Base-by-base conservation (phyloP, 1,140 invertebrate species). In the Pentalonia nigronervosa region DNA sequence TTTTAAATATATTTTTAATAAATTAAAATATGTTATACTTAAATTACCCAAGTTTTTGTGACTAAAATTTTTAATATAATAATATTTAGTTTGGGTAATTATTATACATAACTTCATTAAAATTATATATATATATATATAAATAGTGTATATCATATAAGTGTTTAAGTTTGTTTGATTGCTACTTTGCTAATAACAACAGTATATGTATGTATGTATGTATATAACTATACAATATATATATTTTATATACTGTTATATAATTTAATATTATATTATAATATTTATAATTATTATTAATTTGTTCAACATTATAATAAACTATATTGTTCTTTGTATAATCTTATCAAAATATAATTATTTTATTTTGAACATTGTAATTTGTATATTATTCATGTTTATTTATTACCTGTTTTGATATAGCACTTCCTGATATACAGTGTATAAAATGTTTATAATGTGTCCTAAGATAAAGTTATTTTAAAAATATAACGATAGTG, bases 121-220 rank as follows among this genome's bases (percentile, higher is more conserved):
- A 67, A 90, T 25, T 60, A 90, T 90, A 45, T 67, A 67, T 90
- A 60, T 60, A 90, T 90, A 45, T 67, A 67, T 90, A 60, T 90
- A 45, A 67, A 6, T 60, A 60, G 36, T 90, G 56, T 67, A n/a
- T 90, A 92, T 92, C 48, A 48, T 92, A 83, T 92, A 83, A 92
- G 45, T 92, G 90, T 92, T 92, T 50, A 92, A 92, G 90, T 92
- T 92, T 92, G 90, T 92, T 76, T 92, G 47, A 92, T 48, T 92
- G 67, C 90, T 92, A 50, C 47, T 92, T 92, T 92, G 67, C 67
- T 92, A 50, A 83, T 83, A 92, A 34, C 47, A 81, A 48, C 45
- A 81, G 53, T 76, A 47, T 76, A 67, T 60, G n/a, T 56, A 30
- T 56, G 25, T 25, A 56, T 60, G 9, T 67, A 67, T 67, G 60